These are phyloP conservation scores for Zaprionus ornatus DNA, from an alignment of 1,140 invertebrate genomes.

Conservation along the genomic window DNA sequence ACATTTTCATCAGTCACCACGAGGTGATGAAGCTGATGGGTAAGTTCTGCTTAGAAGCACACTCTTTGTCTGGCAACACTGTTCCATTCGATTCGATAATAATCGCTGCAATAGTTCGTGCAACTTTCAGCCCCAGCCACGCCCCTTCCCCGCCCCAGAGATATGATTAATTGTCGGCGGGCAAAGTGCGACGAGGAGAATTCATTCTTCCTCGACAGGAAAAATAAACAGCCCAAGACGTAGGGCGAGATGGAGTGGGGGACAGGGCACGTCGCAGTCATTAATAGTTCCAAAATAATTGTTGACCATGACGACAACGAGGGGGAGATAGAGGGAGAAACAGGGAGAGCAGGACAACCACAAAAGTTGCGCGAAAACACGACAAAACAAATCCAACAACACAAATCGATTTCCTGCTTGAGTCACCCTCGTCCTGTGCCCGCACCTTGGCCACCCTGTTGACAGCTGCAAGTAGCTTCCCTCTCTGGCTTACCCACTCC, in stretches of 20 bases:
- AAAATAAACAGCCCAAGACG: constrained; percentile 57
- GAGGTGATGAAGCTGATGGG: constrained; percentile 91
- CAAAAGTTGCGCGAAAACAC: constrained; percentile 57
- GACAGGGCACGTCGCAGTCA: constrained; percentile 53
- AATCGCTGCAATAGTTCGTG: constrained; percentile 32
- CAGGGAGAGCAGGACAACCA: constrained; percentile 22
- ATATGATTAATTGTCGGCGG: constrained; percentile 69
- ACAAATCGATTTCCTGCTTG: constrained; percentile 75
- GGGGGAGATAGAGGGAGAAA: background rate
- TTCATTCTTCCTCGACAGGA: constrained; percentile 69
- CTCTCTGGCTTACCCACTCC: constrained; percentile 1
- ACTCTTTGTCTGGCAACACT: background rate
- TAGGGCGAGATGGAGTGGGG: background rate
- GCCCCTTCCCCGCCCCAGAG: constrained; percentile 22
- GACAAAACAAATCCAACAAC: constrained; percentile 78
- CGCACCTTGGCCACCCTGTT: constrained; percentile 46
- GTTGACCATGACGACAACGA: constrained; percentile 62
- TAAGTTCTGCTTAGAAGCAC: constrained; percentile 83
- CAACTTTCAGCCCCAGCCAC: constrained; percentile 23
- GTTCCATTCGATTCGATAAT: constrained; percentile 42
- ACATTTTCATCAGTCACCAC: constrained; percentile 90
- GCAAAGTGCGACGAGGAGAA: constrained; percentile 68
- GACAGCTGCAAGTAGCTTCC: constrained; percentile 72
- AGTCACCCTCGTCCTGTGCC: constrained; percentile 29
- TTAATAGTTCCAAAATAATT: constrained; percentile 79